A percentile compares a stretch with the other conserved stretches of the same genome.
phyloP scores from a whole-genome alignment of 2,888 invertebrate species.

The Ferdinandea cuprea region DNA sequence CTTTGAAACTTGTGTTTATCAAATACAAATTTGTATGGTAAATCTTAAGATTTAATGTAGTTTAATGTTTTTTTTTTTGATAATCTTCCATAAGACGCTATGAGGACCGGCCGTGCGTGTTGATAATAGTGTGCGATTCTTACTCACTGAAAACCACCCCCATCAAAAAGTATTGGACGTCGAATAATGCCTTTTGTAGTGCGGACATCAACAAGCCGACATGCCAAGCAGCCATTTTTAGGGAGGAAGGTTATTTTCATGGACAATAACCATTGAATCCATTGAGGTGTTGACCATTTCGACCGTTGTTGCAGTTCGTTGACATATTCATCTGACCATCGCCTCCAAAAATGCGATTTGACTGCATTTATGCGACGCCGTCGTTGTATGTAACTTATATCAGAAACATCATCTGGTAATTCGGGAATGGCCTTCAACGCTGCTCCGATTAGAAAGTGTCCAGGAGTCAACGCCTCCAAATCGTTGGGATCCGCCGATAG shows the following conservation, averaged over 20 bases:
- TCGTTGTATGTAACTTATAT: conserved; percentile 15
- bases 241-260: conserved; percentile 26
- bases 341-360: conserved; percentile 24
- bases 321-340: conserved; percentile 7
- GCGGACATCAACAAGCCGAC: conserved; percentile 14
- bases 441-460: neutral
- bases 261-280: conserved; percentile 14
- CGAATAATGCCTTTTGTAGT: neutral
- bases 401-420: neutral
- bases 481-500: conserved; percentile 1
- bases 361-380: conserved; percentile 21
- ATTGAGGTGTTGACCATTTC: conserved; percentile 14
- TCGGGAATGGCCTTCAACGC: conserved; percentile 5
- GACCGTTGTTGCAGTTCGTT: conserved; percentile 16
- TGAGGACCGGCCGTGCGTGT: too few species aligned
- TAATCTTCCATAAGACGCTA: too few species aligned
- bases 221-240: conserved; percentile 26
- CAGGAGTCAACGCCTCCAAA: neutral
- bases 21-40: too few species aligned
- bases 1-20: too few species aligned
- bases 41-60: too few species aligned
- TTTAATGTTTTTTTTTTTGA: too few species aligned
- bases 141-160: too few species aligned
- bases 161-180: conserved; percentile 5
- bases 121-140: too few species aligned